A percentile compares a stretch with the other conserved stretches of the same genome.
phyloP scores from a whole-genome alignment of 1,140 invertebrate species.

The Caenorhabditis briggsae region DNA sequence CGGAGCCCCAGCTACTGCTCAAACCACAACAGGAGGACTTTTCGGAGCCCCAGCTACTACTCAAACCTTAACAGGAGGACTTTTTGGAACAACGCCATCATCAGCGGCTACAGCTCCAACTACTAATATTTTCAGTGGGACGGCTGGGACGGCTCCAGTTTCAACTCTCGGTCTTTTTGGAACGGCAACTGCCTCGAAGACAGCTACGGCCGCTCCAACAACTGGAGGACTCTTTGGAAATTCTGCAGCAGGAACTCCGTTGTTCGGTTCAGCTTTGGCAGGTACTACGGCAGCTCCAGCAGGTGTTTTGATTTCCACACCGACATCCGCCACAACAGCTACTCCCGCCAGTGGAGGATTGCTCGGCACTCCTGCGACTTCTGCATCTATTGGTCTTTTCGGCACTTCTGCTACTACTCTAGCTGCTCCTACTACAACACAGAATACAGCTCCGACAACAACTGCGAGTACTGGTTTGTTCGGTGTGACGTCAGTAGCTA shows the following conservation, averaged over 20 bases:
- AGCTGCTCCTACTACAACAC: no score
- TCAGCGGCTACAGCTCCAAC: neutral
- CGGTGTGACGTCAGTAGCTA: no score
- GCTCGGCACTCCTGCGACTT: neutral
- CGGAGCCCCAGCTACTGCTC: no score
- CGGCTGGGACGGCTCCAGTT: neutral
- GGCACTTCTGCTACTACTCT: neutral
- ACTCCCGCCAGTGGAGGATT: neutral
- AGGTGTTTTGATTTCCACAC: no score
- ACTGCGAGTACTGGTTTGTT: neutral
- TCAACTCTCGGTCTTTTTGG: neutral
- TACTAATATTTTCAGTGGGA: neutral
- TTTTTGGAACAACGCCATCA: neutral
- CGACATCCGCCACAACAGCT: neutral
- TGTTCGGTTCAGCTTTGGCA: no score
- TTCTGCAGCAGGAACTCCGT: neutral
- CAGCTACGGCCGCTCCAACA: no score
- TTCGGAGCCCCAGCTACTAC: neutral
- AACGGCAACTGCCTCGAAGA: neutral
- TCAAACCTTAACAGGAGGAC: neutral
- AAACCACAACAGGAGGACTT: no score
- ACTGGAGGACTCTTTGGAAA: neutral
- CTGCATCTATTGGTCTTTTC: neutral
- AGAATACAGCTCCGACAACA: neutral
- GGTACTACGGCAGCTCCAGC: no score